These are phyloP conservation scores for Orthosia gracilis DNA, from an alignment of 2,888 invertebrate species.

Conservation along the genomic window DNA sequence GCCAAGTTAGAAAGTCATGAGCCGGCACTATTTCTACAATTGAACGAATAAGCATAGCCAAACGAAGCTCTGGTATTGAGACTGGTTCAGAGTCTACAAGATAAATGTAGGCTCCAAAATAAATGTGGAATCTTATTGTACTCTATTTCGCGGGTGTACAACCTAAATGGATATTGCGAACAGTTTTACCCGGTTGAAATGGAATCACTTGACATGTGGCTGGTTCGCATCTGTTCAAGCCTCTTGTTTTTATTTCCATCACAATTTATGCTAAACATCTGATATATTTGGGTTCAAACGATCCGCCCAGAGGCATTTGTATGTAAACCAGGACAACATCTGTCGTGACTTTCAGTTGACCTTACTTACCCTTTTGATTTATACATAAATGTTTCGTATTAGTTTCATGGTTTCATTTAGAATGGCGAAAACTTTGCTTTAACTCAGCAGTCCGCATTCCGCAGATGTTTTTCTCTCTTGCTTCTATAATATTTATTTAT, in stretches of 20 bases:
- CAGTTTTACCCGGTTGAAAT: conserved; percentile 43
- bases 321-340: conserved; percentile 81
- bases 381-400: conserved; percentile 58
- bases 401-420: conserved; percentile 37
- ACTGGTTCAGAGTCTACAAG: conserved; percentile 40
- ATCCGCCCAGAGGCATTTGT: conserved; percentile 78
- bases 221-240: conserved; percentile 67
- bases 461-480: not conserved
- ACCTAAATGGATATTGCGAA: conserved; percentile 49
- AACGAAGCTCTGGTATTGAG: conserved; percentile 39
- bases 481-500: conserved; percentile 2
- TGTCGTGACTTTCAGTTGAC: conserved; percentile 74
- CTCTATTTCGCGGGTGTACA: conserved; percentile 36
- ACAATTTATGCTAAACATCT: conserved; percentile 84
- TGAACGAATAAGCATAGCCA: conserved; percentile 37
- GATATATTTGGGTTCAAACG: conserved; percentile 82
- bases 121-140: conserved; percentile 59
- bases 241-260: conserved; percentile 77
- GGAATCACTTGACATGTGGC: conserved; percentile 56
- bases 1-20: conserved; percentile 38
- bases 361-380: conserved; percentile 72
- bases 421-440: conserved; percentile 9
- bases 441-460: not conserved
- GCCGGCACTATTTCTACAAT: conserved; percentile 40
- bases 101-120: conserved; percentile 61